Base-by-base conservation (phyloP, 2,113 vertebrate genomes). In the Chamaea fasciata region DNA sequence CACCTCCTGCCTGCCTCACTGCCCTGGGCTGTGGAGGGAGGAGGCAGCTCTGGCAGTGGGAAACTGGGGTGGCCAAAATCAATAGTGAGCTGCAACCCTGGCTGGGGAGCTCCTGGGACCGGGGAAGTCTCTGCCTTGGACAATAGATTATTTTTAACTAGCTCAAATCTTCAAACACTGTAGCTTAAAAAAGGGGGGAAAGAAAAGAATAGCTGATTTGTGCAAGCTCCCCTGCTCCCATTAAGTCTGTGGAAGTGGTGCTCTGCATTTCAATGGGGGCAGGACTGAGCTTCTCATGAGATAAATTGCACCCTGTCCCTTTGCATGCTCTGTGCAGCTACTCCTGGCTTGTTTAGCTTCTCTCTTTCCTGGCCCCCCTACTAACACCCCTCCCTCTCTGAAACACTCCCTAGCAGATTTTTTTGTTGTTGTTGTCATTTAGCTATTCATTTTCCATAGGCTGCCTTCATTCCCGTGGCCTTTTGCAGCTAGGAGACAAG, bases 401-500 rank as follows among this genome's bases (percentile, higher is more conserved):
- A 22, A 79, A 65, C 3, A 0, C 83, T 79, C 81, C 89, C 67
- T 67, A 73, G 87, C 78, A 90, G 93, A 77, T 96, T 93, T 90
- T 87, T 86, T 95, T 95, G 83, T 96, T 80, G 80, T 96, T 91
- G 88, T 89, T 88, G 77, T 96, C 76, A 69, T 39, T 80, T 80
- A 90, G 92, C 96, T 96, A 94, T 97, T 97, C 96, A 96, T 98
- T 98, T 98, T 98, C 98, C 95, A 98, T 98, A 96, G 95, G 90
- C 97, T 97, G 94, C 95, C 95, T 97, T 95, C 86, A 83, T 94
- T 96, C 91, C 78, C 60, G 70, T 95, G 95, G 96, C 95, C 92
- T 93, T 94, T 96, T 89, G 97, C 98, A 98, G 97, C 97, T 97
- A 98, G 98, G 98, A 98, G 95, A 98, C 97, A 93, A 89, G 96